Evolutionary conservation across 2,797 vertebrate species (phyloP).

Genomic region (Chelmon rostratus): DNA sequence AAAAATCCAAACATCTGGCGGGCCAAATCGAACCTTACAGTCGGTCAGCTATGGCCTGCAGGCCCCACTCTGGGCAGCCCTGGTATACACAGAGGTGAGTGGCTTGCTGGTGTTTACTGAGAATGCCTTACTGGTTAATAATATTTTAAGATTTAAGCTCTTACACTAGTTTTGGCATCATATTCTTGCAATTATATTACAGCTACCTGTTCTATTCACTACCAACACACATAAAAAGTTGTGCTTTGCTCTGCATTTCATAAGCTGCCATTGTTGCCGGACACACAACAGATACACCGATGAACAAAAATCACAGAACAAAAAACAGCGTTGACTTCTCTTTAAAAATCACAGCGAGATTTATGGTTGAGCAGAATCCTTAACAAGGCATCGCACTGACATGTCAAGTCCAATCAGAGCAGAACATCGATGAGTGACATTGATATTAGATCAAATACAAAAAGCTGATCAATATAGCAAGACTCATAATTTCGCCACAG

Average conservation of each 20-base stretch:
- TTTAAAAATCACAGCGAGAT: conserved; percentile 52
- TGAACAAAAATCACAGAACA: not conserved
- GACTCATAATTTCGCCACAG: conserved; percentile 35
- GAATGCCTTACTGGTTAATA: too few relatives aligned
- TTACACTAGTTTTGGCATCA: not conserved
- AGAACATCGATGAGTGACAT: not conserved
- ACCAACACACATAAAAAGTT: too few relatives aligned
- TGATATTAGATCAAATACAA: conserved; percentile 42
- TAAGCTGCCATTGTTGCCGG: too few relatives aligned
- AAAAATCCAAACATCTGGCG: too few relatives aligned
- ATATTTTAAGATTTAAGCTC: not conserved
- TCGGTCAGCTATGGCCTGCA: too few relatives aligned
- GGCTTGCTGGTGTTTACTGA: too few relatives aligned
- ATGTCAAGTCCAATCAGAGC: conserved; percentile 34
- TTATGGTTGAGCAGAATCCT: conserved; percentile 59
- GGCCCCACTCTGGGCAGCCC: too few relatives aligned
- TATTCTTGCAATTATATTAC: not conserved
- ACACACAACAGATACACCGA: not conserved
- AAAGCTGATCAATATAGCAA: conserved; percentile 26
- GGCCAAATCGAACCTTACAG: too few relatives aligned
- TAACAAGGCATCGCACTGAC: conserved; percentile 32
- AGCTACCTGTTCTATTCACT: not conserved
- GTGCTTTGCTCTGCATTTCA: not conserved
- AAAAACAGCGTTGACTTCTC: not conserved
- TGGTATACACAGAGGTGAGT: too few relatives aligned